Percentiles rank a stretch among this genome's conserved stretches.
phyloP scores from a whole-genome alignment of 2,113 vertebrate species.

The Odocoileus virginianus region DNA sequence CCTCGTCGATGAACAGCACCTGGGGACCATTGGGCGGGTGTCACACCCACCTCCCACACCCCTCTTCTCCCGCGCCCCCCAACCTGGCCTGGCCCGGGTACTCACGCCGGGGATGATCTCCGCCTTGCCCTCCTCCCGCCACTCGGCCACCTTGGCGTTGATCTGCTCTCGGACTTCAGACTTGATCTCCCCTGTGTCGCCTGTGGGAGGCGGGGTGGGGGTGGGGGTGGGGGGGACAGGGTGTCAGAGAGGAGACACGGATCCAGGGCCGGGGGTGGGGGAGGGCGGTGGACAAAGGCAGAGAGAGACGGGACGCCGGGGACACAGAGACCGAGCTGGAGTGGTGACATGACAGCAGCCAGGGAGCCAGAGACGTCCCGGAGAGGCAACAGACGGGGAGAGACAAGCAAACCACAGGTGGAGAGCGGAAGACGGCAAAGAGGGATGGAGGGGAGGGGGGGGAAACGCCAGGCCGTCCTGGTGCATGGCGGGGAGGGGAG shows the following conservation, averaged over 20 bases:
- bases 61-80: rapidly evolving
- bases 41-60: rapidly evolving
- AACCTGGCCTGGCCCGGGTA: rapidly evolving
- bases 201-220: constrained; percentile 38
- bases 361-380: rapidly evolving
- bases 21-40: background rate
- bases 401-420: rapidly evolving
- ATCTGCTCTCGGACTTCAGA: constrained; percentile 95
- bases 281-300: rapidly evolving
- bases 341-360: rapidly evolving
- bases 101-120: constrained; percentile 94
- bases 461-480: rapidly evolving
- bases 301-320: rapidly evolving
- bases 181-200: constrained; percentile 95
- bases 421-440: rapidly evolving
- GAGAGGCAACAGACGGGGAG: rapidly evolving
- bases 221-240: background rate
- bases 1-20: constrained; percentile 96
- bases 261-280: rapidly evolving
- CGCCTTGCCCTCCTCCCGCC: constrained; percentile 94
- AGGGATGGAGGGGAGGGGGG: rapidly evolving
- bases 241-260: background rate
- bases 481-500: rapidly evolving
- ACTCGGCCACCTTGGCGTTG: constrained; percentile 94
- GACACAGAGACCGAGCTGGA: too few species aligned